phyloP scores from a whole-genome alignment of 2,113 vertebrate species.

The Myrmophylax atrothorax region DNA sequence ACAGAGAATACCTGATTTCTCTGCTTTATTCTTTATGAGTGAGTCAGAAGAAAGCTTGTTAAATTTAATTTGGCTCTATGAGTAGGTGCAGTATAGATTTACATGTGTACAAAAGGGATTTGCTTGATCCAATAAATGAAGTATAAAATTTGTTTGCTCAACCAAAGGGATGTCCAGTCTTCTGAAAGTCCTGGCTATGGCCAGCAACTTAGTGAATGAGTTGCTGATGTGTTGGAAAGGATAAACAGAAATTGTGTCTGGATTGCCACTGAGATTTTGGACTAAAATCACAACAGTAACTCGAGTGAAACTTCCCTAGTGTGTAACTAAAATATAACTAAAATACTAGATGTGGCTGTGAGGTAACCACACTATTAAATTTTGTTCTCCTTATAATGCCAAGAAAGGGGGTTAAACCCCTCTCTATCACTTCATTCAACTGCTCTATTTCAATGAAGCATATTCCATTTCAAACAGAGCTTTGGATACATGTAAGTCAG shows the following conservation, averaged over 20 bases:
- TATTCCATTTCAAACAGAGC: neutral
- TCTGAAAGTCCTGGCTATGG: neutral
- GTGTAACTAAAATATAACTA: neutral
- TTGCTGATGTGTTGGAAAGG: neutral
- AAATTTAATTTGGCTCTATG: neutral
- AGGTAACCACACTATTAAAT: neutral
- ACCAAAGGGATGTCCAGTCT: neutral
- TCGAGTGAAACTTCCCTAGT: neutral
- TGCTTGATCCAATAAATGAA: neutral
- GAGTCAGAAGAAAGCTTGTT: neutral
- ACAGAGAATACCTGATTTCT: neutral
- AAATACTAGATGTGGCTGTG: neutral
- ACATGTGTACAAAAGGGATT: neutral
- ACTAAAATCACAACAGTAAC: neutral
- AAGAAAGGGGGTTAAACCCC: neutral
- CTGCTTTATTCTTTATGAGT: neutral
- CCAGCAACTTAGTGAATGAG: neutral
- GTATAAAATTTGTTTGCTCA: neutral
- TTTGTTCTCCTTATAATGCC: neutral
- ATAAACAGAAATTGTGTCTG: neutral
- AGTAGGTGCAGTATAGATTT: neutral
- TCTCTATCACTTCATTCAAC: neutral
- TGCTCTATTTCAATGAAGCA: neutral
- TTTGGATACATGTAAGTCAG: neutral
- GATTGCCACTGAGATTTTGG: neutral